Percentiles rank a stretch among this genome's conserved stretches.
These are phyloP conservation scores for Peribatodes rhomboidaria DNA, from an alignment of 2,888 invertebrate species.

Conservation along the genomic window DNA sequence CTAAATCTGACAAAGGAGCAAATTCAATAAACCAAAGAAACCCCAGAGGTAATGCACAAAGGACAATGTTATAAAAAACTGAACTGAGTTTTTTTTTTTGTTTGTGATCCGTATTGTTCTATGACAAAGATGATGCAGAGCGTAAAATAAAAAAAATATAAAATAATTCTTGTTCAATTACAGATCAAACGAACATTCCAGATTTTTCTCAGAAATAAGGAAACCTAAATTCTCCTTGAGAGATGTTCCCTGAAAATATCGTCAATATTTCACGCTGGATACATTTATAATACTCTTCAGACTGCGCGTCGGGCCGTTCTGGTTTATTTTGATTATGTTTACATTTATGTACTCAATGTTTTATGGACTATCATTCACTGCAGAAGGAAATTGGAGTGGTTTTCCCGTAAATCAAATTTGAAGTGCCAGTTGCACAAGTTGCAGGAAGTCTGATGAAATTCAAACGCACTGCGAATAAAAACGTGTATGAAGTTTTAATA, in stretches of 20 bases:
- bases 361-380: conserved; percentile 37
- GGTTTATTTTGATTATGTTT: conserved; percentile 57
- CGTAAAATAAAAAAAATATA: neutral
- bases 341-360: conserved; percentile 34
- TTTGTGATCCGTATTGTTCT: no score
- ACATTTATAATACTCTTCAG: conserved; percentile 62
- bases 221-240: conserved; percentile 34
- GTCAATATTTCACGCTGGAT: conserved; percentile 46
- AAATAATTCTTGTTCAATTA: conserved; percentile 13
- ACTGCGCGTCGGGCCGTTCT: conserved; percentile 65
- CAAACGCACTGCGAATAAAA: neutral
- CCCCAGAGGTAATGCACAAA: neutral
- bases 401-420: conserved; percentile 26
- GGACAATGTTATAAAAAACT: neutral
- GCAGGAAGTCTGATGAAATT: conserved; percentile 10
- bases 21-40: neutral
- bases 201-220: conserved; percentile 40
- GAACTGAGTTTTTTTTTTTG: neutral
- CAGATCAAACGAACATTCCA: conserved; percentile 24
- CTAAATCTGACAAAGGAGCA: neutral
- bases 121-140: neutral
- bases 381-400: conserved; percentile 25
- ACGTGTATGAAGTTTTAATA: neutral
- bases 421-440: conserved; percentile 19
- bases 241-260: conserved; percentile 38